phyloP scores from a whole-genome alignment of 2,888 invertebrate species.

The Acanthosoma haemorrhoidale region DNA sequence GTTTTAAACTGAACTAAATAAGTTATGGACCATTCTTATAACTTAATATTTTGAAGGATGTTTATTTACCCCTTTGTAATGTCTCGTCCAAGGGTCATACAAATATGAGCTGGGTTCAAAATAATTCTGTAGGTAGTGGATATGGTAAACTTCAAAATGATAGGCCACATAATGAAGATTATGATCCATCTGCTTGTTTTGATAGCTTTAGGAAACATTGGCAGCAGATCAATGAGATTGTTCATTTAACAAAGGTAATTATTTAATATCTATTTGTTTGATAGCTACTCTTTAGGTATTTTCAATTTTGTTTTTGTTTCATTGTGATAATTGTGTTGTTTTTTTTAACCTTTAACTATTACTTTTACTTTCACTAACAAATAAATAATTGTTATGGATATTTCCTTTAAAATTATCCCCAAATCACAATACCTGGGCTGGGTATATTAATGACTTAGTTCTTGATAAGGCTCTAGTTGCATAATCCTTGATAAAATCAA shows the following conservation, averaged over 20 bases:
- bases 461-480: too few species aligned
- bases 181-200: constrained; percentile 84
- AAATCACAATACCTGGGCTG: too few species aligned
- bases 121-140: constrained; percentile 55
- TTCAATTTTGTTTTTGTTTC: too few species aligned
- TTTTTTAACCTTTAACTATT: too few species aligned
- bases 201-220: constrained; percentile 91
- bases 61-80: background rate
- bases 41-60: background rate
- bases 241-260: constrained; percentile 62
- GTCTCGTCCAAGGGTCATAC: background rate
- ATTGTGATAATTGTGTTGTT: too few species aligned
- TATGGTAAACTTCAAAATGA: constrained; percentile 58
- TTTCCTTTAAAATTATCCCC: too few species aligned
- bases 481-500: too few species aligned
- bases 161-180: constrained; percentile 62
- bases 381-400: too few species aligned
- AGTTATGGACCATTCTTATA: background rate
- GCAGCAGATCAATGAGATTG: constrained; percentile 84
- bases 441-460: too few species aligned
- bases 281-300: too few species aligned
- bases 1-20: background rate
- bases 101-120: constrained; percentile 66
- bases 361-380: too few species aligned
- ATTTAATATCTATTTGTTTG: background rate